Percentiles rank a stretch among this genome's conserved stretches.
Evolutionary conservation across 1,140 invertebrate genomes (phyloP).

Genomic region (Lineus longissimus): DNA sequence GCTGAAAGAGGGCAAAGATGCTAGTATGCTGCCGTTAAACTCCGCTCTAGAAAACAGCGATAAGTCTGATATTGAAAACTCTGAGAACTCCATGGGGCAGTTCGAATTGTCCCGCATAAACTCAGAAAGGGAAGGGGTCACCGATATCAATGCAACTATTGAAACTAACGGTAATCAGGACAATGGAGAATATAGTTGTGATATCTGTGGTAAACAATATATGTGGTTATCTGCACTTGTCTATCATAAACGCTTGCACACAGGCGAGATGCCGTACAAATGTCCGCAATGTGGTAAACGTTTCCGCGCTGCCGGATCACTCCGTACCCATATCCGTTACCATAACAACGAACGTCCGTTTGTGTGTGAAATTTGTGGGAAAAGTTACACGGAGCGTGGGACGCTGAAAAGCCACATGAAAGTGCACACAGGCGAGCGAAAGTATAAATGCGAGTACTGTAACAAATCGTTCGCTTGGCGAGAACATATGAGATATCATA

Average conservation of each 20-base stretch:
- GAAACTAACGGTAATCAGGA: too few relatives aligned
- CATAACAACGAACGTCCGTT: conserved; percentile 6
- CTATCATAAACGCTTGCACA: conserved; percentile 12
- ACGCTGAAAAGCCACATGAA: conserved; percentile 18
- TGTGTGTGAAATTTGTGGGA: conserved; percentile 14
- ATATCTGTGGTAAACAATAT: conserved; percentile 84
- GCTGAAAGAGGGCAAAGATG: too few relatives aligned
- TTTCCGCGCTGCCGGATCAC: conserved; percentile 12
- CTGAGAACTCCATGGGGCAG: too few relatives aligned
- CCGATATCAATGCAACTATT: too few relatives aligned
- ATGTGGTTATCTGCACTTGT: conserved; percentile 61
- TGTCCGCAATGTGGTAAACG: conserved; percentile 59
- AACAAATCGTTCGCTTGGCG: conserved; percentile 22
- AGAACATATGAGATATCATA: conserved; percentile 28
- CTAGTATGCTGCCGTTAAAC: too few relatives aligned
- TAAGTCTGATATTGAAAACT: too few relatives aligned
- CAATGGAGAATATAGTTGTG: conserved; percentile 65
- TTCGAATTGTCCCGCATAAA: too few relatives aligned
- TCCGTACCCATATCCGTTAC: conserved; percentile 10
- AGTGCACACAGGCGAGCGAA: conserved; percentile 20
- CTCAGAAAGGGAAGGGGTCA: conserved; percentile 82
- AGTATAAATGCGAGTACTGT: conserved; percentile 26
- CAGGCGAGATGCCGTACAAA: conserved; percentile 51
- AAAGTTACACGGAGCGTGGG: conserved; percentile 10
- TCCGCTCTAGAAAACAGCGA: too few relatives aligned